Percentiles rank a stretch among this genome's conserved stretches.
These are phyloP conservation scores for Drosophila infuscata DNA, from an alignment of 2,888 invertebrate genomes.

Conservation along the genomic window DNA sequence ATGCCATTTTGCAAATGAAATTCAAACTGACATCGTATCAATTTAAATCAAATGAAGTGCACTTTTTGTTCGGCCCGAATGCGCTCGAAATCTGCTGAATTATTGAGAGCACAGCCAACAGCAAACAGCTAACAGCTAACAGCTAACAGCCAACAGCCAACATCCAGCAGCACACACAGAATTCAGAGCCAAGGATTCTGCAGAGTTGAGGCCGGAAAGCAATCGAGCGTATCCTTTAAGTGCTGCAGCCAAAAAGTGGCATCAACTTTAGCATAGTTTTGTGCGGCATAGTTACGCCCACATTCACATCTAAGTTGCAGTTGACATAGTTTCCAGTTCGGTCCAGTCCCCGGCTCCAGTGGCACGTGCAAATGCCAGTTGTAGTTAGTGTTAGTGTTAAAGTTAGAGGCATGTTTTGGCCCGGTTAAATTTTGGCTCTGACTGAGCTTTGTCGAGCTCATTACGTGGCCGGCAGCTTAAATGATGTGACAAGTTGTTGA, in stretches of 20 bases:
- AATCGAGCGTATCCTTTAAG: conserved; percentile 72
- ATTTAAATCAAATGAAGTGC: conserved; percentile 82
- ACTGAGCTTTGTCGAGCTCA: conserved; percentile 70
- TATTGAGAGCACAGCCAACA: conserved; percentile 46
- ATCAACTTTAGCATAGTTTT: conserved; percentile 73
- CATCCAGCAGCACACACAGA: not conserved
- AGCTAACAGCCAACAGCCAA: conserved; percentile 1
- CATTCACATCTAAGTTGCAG: conserved; percentile 22
- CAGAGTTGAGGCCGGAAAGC: conserved; percentile 53
- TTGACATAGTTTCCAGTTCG: conserved; percentile 65
- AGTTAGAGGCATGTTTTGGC: conserved; percentile 27
- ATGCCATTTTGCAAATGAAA: conserved; percentile 75
- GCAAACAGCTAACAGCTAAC: not conserved
- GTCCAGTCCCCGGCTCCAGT: conserved; percentile 2
- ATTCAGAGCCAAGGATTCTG: conserved; percentile 2
- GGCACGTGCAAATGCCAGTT: conserved; percentile 67
- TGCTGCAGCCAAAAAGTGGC: conserved; percentile 50
- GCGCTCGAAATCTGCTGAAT: conserved; percentile 49
- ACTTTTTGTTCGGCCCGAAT: conserved; percentile 56
- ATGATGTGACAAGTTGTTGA: conserved; percentile 71
- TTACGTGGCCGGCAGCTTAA: conserved; percentile 75
- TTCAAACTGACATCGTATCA: conserved; percentile 74
- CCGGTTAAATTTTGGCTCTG: conserved; percentile 38
- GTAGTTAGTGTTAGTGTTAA: conserved; percentile 22
- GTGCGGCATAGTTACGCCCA: conserved; percentile 25